Conservation (phyloP, 2,888 invertebrate genomes). For the Lordiphosa andalusiaca region DNA sequence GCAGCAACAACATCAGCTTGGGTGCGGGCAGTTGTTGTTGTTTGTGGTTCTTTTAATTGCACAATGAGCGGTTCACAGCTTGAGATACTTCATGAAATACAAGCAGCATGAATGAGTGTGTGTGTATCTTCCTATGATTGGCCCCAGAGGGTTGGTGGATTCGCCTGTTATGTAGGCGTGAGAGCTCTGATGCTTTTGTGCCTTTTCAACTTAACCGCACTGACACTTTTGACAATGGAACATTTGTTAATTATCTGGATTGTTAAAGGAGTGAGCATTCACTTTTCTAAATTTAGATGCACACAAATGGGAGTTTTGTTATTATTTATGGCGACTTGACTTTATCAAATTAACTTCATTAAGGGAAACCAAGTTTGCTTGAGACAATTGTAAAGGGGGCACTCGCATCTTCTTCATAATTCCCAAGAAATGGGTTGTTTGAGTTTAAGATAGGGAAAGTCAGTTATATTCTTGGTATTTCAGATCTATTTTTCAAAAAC, state of each 20-base stretch:
- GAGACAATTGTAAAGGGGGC: too few species aligned
- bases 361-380: neutral
- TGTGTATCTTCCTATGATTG: constrained; percentile 19
- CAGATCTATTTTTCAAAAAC: too few species aligned
- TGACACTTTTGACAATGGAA: constrained; percentile 67
- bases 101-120: neutral
- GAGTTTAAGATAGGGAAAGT: too few species aligned
- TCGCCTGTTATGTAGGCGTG: constrained; percentile 26
- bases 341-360: constrained; percentile 17
- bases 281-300: constrained; percentile 57
- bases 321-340: constrained; percentile 8
- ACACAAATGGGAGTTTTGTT: constrained; percentile 24
- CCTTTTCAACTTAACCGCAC: constrained; percentile 69
- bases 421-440: too few species aligned
- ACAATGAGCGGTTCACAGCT: constrained; percentile 56
- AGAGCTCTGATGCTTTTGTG: constrained; percentile 39
- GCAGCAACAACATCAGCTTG: constrained; percentile 34
- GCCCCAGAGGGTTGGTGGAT: constrained; percentile 4
- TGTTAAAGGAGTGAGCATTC: constrained; percentile 17
- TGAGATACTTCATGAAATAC: constrained; percentile 24
- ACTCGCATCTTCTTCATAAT: too few species aligned
- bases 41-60: constrained; percentile 57
- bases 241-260: constrained; percentile 58
- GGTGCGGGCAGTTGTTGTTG: constrained; percentile 52
- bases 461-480: too few species aligned